Percentiles rank a stretch among this genome's conserved stretches.
phyloP scores from a whole-genome alignment of 2,797 vertebrate species.

The Coccyzus lansbergi region DNA sequence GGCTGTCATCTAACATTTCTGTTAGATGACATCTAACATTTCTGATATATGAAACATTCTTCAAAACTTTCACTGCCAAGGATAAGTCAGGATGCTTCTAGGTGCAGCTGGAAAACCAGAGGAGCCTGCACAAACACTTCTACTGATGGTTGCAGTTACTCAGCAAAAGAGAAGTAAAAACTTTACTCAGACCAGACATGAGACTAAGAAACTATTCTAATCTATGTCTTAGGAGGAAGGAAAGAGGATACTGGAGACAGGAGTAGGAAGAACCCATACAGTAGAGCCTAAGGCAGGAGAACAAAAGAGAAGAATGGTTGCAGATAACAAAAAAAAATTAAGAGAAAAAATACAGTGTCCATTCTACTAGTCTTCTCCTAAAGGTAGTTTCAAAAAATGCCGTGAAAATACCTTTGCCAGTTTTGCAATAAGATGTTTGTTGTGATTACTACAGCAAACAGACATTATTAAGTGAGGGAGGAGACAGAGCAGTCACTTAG shows the following conservation, averaged over 20 bases:
- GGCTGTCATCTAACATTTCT: not conserved
- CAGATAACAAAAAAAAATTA: too few species aligned
- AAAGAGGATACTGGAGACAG: fast-evolving
- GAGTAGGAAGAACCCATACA: not conserved
- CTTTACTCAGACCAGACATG: fast-evolving
- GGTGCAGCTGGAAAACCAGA: not conserved
- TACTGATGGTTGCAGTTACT: fast-evolving
- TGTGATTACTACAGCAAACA: not conserved
- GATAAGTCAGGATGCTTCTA: not conserved
- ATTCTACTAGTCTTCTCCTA: not conserved
- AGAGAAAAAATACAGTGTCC: not conserved
- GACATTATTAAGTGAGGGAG: not conserved
- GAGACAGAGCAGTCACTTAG: not conserved
- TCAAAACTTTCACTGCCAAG: not conserved
- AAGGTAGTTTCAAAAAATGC: not conserved
- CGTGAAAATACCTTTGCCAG: not conserved
- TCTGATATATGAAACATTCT: not conserved
- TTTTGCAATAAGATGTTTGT: not conserved
- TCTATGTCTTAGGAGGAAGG: not conserved
- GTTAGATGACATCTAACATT: not conserved
- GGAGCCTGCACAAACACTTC: not conserved
- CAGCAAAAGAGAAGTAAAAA: not conserved
- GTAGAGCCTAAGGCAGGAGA: too few species aligned
- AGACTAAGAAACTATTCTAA: not conserved
- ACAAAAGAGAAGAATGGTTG: too few species aligned